phyloP scores from a whole-genome alignment of 2,888 invertebrate genomes.

The Cataglyphis livida region DNA sequence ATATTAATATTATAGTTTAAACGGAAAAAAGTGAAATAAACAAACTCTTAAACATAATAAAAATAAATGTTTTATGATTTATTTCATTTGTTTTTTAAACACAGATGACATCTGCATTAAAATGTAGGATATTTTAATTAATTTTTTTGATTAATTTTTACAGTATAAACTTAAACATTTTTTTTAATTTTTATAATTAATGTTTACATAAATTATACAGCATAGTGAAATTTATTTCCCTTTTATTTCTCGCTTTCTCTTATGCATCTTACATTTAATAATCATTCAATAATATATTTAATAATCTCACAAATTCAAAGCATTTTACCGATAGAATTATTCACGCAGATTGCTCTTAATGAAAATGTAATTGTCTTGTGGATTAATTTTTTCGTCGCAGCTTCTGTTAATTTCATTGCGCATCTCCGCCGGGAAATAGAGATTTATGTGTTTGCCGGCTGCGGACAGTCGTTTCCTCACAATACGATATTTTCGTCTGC shows the following conservation, averaged over 20 bases:
- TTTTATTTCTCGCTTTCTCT: not conserved
- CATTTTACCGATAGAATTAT: slow-evolving; percentile 14
- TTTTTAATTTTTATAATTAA: not conserved
- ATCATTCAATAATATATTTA: not conserved
- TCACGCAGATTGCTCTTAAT: slow-evolving; percentile 44
- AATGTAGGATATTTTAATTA: not conserved
- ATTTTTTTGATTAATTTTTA: not conserved
- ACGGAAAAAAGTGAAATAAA: not conserved
- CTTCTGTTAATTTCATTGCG: slow-evolving; percentile 55
- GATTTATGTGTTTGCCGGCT: slow-evolving; percentile 79
- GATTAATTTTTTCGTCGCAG: slow-evolving; percentile 74
- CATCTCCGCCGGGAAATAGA: slow-evolving; percentile 70
- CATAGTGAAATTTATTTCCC: not conserved
- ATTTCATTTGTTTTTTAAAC: not conserved
- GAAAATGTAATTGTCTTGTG: slow-evolving; percentile 76
- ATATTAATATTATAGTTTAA: not conserved
- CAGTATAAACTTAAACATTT: not conserved
- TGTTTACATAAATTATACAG: not conserved
- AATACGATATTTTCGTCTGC: slow-evolving; percentile 70
- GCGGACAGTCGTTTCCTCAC: slow-evolving; percentile 69
- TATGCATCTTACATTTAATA: not conserved
- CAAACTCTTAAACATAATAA: not conserved
- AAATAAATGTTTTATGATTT: not conserved
- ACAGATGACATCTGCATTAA: not conserved
- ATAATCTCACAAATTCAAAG: not conserved